phyloP scores from a whole-genome alignment of 2,888 invertebrate species.

The Tanypteryx hageni region DNA sequence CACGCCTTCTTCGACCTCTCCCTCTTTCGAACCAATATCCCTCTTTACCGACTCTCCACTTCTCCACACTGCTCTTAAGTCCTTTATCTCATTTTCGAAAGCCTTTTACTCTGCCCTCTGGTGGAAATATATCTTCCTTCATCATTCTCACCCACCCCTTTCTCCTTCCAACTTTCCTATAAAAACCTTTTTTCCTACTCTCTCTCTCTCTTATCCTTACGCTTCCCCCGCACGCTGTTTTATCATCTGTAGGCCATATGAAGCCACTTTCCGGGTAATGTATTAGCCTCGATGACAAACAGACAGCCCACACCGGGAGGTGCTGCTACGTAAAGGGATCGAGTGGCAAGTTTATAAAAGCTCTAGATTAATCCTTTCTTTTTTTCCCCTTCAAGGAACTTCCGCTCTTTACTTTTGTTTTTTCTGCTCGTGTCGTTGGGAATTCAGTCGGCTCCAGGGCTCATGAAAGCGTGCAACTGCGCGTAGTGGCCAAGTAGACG shows the following conservation, averaged over 20 bases:
- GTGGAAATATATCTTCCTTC: slow-evolving; percentile 37
- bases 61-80: slow-evolving; percentile 31
- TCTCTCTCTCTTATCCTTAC: not conserved
- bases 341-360: slow-evolving; percentile 2
- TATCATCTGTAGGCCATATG: slow-evolving; percentile 40
- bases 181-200: slow-evolving; percentile 5
- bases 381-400: not conserved
- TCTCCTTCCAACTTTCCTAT: not conserved
- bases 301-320: slow-evolving; percentile 5
- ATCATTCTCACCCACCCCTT: slow-evolving; percentile 32
- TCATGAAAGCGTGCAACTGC: too few relatives aligned
- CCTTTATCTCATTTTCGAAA: slow-evolving; percentile 62
- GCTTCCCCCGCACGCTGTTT: not conserved
- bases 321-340: not conserved
- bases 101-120: slow-evolving; percentile 1
- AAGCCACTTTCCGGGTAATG: slow-evolving; percentile 57
- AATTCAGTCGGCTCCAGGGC: too few relatives aligned
- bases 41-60: too few relatives aligned
- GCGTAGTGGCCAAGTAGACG: too few relatives aligned
- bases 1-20: not conserved
- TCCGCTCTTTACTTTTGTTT: not conserved
- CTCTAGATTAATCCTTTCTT: not conserved
- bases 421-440: too few relatives aligned
- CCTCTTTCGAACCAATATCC: not conserved
- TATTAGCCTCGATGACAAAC: slow-evolving; percentile 46